Evolutionary conservation across 92 coral and sea anemone species (phyloP), one percentile per base, ranked within the genome.

Genomic region (Galaxea fascicularis): DNA sequence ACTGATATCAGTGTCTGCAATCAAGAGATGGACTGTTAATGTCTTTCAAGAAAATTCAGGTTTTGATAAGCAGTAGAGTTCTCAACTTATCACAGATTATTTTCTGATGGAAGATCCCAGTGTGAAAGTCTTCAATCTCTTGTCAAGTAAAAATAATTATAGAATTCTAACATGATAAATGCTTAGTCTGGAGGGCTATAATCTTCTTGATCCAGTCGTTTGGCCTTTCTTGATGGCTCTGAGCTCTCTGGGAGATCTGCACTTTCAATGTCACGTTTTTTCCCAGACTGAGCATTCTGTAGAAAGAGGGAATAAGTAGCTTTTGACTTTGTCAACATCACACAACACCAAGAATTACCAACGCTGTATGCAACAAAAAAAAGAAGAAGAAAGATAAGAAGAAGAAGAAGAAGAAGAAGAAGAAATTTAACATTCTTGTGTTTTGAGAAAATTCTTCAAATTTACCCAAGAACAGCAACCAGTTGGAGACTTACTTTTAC

Each of bases 211-310:
- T 94, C 94, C 22, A 94, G 65, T 26, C 98, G 90, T 25, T 86
- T 95, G 59, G 94, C 89, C 81, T 97, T 96, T 47, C 95, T 86
- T 22, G 95, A 93, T 15, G 94, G 86, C 68, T 96, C 99, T 58
- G 92, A 77, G 56, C 89, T 62, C 22, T 92, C 93, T 4, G 98
- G 89, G 39, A 95, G 90, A 53, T 95, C 96, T 3, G 98, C 97
- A 25, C 91, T 89, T 16, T 90, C 86, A 62, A 95, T 84, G 39
- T 95, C 98, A 85, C 99, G 76, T 77, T 97, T 97, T 82, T 93
- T 90, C 52, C 91, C 93, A 11, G 89, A 70, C 45, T 82, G 86
- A 56, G 89, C 89, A 60, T 90, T 87, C 93, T 84, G 67, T 64
- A 74, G 69, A 16, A 15, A 24, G 12, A 80, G 6, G 20, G 71